These are phyloP conservation scores for Pelobates fuscus DNA, from an alignment of 2,113 vertebrate genomes.

Conservation along the genomic window DNA sequence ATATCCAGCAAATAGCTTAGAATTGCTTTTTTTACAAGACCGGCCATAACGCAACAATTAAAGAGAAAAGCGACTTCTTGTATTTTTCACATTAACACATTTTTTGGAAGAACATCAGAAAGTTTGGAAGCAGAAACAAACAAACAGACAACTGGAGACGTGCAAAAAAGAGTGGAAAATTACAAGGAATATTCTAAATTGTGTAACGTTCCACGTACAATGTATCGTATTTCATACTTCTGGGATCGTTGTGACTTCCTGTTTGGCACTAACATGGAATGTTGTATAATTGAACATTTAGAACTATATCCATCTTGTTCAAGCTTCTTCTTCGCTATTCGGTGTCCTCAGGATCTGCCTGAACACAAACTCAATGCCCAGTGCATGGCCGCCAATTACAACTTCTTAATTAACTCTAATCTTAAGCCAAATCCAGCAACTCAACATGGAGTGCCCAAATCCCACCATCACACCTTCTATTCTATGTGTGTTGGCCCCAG, in stretches of 20 bases:
- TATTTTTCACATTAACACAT: too few species aligned
- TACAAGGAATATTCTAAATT: not conserved
- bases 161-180: not conserved
- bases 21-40: too few species aligned
- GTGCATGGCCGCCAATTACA: constrained; percentile 71
- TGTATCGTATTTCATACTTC: not conserved
- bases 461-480: not conserved
- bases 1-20: too few species aligned
- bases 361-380: constrained; percentile 65
- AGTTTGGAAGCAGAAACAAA: not conserved
- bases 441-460: constrained; percentile 60
- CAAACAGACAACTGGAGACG: not conserved
- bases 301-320: not conserved
- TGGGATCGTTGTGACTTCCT: not conserved
- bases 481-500: constrained; percentile 52
- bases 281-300: constrained; percentile 6
- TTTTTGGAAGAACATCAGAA: too few species aligned
- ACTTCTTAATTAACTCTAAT: constrained; percentile 75
- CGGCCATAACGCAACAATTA: too few species aligned
- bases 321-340: constrained; percentile 57
- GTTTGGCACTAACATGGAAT: not conserved
- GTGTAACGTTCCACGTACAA: not conserved
- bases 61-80: too few species aligned
- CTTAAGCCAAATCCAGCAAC: constrained; percentile 67
- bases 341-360: constrained; percentile 67